These are phyloP conservation scores for Cactoblastis cactorum DNA, from an alignment of 2,888 invertebrate species.

Conservation along the genomic window DNA sequence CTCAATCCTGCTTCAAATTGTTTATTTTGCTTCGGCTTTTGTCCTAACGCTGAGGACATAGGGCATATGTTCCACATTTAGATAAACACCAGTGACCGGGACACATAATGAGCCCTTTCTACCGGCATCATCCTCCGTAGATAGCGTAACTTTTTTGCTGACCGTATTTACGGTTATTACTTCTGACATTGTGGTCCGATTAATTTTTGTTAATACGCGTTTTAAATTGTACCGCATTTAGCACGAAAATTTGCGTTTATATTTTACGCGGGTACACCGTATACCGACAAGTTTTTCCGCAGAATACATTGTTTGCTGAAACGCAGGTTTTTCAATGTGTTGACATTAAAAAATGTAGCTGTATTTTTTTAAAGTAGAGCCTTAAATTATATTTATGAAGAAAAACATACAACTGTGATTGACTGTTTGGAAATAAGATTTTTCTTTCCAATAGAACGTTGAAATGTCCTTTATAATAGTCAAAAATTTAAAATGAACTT, in stretches of 20 bases:
- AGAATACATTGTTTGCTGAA: not conserved
- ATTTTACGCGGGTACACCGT: not conserved
- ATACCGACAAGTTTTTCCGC: not conserved
- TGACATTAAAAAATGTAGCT: too few relatives aligned
- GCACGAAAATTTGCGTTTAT: not conserved
- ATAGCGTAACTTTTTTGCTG: slow-evolving; percentile 22
- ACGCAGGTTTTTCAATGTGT: not conserved
- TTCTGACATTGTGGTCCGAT: slow-evolving; percentile 17
- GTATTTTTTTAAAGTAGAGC: too few relatives aligned
- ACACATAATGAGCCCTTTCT: slow-evolving; percentile 33
- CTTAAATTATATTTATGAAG: too few relatives aligned
- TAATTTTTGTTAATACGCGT: slow-evolving; percentile 20
- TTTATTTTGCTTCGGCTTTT: not conserved
- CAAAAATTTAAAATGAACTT: too few relatives aligned
- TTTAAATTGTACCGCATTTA: not conserved
- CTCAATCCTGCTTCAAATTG: not conserved
- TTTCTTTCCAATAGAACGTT: too few relatives aligned
- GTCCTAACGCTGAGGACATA: not conserved
- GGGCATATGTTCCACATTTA: slow-evolving; percentile 28
- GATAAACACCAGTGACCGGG: slow-evolving; percentile 31
- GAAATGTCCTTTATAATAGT: too few relatives aligned
- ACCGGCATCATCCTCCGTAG: slow-evolving; percentile 20
- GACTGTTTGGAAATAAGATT: too few relatives aligned
- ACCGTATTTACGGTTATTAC: slow-evolving; percentile 23
- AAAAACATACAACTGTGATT: too few relatives aligned